A percentile compares a stretch with the other conserved stretches of the same genome.
Evolutionary conservation across 2,797 vertebrate genomes (phyloP).

Genomic region (Acropternis orthonyx): DNA sequence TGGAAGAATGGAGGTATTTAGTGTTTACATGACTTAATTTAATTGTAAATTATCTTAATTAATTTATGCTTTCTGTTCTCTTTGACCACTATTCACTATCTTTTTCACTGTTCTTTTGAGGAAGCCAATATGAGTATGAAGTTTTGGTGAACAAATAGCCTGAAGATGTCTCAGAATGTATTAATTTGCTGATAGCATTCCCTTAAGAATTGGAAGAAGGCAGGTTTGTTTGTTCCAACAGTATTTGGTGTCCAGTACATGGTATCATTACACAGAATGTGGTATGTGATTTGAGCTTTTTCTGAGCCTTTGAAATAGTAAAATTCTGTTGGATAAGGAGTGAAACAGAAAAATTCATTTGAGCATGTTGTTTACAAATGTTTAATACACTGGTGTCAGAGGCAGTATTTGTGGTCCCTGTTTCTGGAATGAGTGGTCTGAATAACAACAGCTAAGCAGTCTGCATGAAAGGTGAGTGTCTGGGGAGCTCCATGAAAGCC

Average conservation of each 20-base stretch:
- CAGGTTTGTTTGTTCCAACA: not conserved
- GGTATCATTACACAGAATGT: not conserved
- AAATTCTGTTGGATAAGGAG: not conserved
- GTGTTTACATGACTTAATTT: not conserved
- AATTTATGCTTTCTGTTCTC: not conserved
- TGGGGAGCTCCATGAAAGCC: conserved; percentile 36
- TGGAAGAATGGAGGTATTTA: not conserved
- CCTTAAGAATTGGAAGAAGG: not conserved
- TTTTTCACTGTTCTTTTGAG: not conserved
- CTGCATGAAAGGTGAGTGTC: conserved; percentile 23
- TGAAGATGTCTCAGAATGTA: not conserved
- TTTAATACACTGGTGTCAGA: not conserved
- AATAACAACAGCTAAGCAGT: conserved; percentile 4
- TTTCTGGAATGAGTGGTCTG: conserved; percentile 36
- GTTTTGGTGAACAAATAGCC: not conserved
- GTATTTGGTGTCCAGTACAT: not conserved
- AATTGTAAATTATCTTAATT: not conserved
- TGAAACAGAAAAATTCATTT: conserved; percentile 7
- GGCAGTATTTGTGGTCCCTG: not conserved
- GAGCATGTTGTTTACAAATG: not conserved
- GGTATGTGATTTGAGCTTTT: not conserved
- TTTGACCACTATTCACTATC: not conserved
- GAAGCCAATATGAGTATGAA: not conserved
- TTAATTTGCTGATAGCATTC: not conserved
- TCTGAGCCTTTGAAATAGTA: not conserved